These are phyloP conservation scores for Oryzias sinensis DNA, from an alignment of 2,797 vertebrate genomes.

Conservation along the genomic window DNA sequence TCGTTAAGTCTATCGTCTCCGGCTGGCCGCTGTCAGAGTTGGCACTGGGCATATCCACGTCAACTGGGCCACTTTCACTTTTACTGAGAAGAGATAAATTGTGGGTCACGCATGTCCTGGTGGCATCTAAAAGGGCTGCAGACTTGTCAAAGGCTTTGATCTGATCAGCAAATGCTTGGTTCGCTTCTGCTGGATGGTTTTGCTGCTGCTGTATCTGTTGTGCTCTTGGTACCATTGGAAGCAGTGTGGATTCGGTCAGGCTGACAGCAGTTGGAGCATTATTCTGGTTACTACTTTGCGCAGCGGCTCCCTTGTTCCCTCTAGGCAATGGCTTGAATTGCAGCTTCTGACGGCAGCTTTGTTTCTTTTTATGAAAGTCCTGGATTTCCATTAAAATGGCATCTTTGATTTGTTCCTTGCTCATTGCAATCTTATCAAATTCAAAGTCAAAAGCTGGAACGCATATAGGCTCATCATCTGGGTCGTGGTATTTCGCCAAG, in stretches of 20 bases:
- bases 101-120: slow-evolving; percentile 43
- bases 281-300: slow-evolving; percentile 29
- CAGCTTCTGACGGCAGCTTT: slow-evolving; percentile 82
- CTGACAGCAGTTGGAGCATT: slow-evolving; percentile 36
- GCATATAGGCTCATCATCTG: slow-evolving; percentile 90
- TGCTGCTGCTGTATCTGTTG: slow-evolving; percentile 51
- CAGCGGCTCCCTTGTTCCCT: slow-evolving; percentile 36
- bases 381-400: slow-evolving; percentile 91
- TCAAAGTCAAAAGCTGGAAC: slow-evolving; percentile 93
- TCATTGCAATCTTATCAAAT: slow-evolving; percentile 84
- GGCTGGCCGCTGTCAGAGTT: slow-evolving; percentile 76
- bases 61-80: slow-evolving; percentile 67
- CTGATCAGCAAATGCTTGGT: slow-evolving; percentile 52
- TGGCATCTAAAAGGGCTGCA: slow-evolving; percentile 27
- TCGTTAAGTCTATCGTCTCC: slow-evolving; percentile 85
- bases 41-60: slow-evolving; percentile 89
- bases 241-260: slow-evolving; percentile 39
- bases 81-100: slow-evolving; percentile 61
- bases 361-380: slow-evolving; percentile 86
- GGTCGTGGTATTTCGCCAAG: slow-evolving; percentile 90
- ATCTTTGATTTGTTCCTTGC: slow-evolving; percentile 89
- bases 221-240: slow-evolving; percentile 47
- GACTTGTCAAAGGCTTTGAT: slow-evolving; percentile 61
- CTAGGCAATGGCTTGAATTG: slow-evolving; percentile 82
- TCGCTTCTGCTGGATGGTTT: slow-evolving; percentile 42